These are phyloP conservation scores for Bufotes viridis DNA, from an alignment of 2,797 vertebrate genomes.

Conservation along the genomic window DNA sequence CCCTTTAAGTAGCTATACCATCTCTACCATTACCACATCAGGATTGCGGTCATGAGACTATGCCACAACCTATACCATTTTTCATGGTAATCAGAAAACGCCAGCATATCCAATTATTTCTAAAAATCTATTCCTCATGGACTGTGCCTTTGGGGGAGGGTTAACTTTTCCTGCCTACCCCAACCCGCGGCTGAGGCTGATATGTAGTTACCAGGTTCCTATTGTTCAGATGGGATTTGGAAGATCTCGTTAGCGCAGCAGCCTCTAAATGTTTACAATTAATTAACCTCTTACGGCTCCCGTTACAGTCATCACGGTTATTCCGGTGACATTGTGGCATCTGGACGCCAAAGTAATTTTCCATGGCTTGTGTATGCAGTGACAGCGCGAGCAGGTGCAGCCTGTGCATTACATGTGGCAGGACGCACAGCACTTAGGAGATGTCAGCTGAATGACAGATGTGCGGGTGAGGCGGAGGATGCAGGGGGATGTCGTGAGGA, in stretches of 20 bases:
- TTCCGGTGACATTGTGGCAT: slow-evolving; percentile 24
- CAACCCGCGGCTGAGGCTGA: background rate
- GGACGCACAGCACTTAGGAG: slow-evolving; percentile 34
- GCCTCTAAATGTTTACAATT: slow-evolving; percentile 31
- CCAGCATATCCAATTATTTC: background rate
- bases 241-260: slow-evolving; percentile 22
- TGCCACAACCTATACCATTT: background rate
- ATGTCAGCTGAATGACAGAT: slow-evolving; percentile 17
- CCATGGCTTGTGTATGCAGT: slow-evolving; percentile 1
- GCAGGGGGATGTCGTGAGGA: background rate
- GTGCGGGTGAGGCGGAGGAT: slow-evolving; percentile 15
- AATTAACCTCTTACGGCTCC: slow-evolving; percentile 36
- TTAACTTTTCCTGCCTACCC: background rate
- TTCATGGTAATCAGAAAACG: background rate
- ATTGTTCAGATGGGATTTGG: slow-evolving; percentile 3
- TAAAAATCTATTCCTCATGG: background rate
- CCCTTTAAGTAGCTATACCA: no score
- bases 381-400: slow-evolving; percentile 33
- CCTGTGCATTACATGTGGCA: slow-evolving; percentile 32
- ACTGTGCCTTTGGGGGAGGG: background rate
- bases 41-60: no score
- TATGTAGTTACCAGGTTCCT: background rate
- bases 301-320: slow-evolving; percentile 10
- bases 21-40: no score
- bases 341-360: slow-evolving; percentile 43